Base-by-base conservation (phyloP, 2,888 invertebrate species). In the Cyrtodaria siliqua region DNA sequence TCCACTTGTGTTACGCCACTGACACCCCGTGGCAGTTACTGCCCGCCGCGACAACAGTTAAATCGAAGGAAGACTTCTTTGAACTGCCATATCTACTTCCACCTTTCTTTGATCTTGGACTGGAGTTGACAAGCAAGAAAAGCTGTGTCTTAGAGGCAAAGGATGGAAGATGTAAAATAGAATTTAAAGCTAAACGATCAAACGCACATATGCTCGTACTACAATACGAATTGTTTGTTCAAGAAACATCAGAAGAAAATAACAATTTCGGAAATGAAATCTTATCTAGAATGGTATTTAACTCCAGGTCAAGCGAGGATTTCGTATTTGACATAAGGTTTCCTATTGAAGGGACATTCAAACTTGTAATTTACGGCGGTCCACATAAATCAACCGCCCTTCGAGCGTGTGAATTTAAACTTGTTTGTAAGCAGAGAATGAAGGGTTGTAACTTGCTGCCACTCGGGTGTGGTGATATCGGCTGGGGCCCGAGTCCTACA, bases 401-500 rank as follows among this genome's bases (percentile, higher is more conserved):
- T 18, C 62, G 76, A n/a, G 20, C 82, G 9, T 72, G 70, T 61
- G 82, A 80, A 49, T 80, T 82, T 52, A 68, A 71, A 62, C 55
- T 84, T 14, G 53, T 64, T 3, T 82, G 84, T 50, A 47, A 64
- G 2, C 47, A 56, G 16, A 14, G 42, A 12, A 68, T 70, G 63
- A 38, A 61, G 26, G 52, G 62, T 1, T 68, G 68, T 26, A 55
- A 49, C 23, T 59, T 76, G 1, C 44, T 80, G 12, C 82, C 84
- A 1, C 50, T 80, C 14, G 66, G 68, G 16, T 67, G 78, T 14
- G 71, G 60, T 4, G 47, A 68, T 0, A 52, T 79, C 27, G 84
- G 84, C 1, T 84, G 76, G 69, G 84, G 84, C 4, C 84, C 84
- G 6, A 78, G 84, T 14, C 84, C 80, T 6, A 40, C 40, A 2